A percentile compares a stretch with the other conserved stretches of the same genome.
Conservation (phyloP, 2,888 invertebrate species). For the Tenthredo scrophulariae region DNA sequence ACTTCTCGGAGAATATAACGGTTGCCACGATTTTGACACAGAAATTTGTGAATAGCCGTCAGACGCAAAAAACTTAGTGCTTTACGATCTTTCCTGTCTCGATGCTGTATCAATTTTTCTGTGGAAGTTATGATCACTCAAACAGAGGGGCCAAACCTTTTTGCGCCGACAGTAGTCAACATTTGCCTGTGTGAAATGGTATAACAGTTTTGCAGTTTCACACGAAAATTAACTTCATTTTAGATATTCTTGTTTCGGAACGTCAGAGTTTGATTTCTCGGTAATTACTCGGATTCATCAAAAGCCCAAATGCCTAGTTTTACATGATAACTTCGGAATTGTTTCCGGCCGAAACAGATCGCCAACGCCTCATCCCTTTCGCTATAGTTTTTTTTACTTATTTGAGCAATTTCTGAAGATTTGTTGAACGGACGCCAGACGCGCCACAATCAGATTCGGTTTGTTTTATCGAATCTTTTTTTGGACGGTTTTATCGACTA, state of each 20-base stretch:
- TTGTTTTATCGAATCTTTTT: conserved; percentile 48
- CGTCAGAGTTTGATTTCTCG: conserved; percentile 15
- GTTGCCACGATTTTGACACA: no score
- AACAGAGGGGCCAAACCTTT: no score
- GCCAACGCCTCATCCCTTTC: background rate
- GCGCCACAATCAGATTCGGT: conserved; percentile 42
- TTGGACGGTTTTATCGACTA: conserved; percentile 39
- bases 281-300: background rate
- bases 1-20: no score
- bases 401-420: conserved; percentile 26
- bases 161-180: no score
- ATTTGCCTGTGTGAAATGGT: conserved; percentile 36
- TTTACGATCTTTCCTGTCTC: no score
- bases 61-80: no score
- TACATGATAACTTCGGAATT: background rate
- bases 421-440: conserved; percentile 42
- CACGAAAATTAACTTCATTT: background rate
- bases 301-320: background rate
- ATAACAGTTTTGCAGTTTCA: conserved; percentile 21
- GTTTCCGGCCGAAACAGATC: background rate
- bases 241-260: background rate
- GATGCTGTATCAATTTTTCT: no score
- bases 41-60: no score
- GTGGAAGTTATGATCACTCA: no score
- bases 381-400: conserved; percentile 9